Conservation (phyloP, 1,140 invertebrate genomes). For the Eufriesea mexicana region DNA sequence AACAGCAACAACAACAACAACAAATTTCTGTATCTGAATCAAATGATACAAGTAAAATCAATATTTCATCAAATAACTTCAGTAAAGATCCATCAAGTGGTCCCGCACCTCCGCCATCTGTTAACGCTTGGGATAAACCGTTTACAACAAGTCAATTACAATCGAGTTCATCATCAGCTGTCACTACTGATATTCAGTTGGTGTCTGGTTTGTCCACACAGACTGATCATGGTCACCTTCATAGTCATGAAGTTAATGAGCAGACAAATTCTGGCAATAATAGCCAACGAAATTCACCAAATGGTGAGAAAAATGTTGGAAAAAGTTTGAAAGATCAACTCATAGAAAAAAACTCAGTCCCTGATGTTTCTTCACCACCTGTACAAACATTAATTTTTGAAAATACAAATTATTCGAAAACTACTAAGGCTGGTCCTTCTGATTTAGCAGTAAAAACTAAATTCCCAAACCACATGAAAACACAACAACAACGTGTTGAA, state of each 20-base stretch:
- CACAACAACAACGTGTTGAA: slow-evolving; percentile 75
- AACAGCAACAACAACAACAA: slow-evolving; percentile 77
- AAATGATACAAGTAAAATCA: slow-evolving; percentile 76
- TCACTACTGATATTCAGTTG: slow-evolving; percentile 75
- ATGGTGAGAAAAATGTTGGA: slow-evolving; percentile 78
- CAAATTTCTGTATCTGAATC: slow-evolving; percentile 75
- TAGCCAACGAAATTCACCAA: slow-evolving; percentile 84
- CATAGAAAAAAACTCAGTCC: slow-evolving; percentile 82
- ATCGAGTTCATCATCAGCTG: slow-evolving; percentile 79
- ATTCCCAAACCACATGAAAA: slow-evolving; percentile 81
- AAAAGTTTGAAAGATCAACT: slow-evolving; percentile 73
- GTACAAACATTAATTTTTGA: slow-evolving; percentile 96
- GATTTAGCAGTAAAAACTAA: slow-evolving; percentile 81
- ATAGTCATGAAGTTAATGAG: slow-evolving; percentile 71
- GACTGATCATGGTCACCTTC: slow-evolving; percentile 67
- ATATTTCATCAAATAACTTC: slow-evolving; percentile 69
- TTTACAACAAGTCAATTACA: slow-evolving; percentile 86
- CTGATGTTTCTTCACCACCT: slow-evolving; percentile 89
- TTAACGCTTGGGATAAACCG: slow-evolving; percentile 94
- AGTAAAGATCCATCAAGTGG: slow-evolving; percentile 81
- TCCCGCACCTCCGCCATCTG: slow-evolving; percentile 85
- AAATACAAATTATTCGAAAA: slow-evolving; percentile 91
- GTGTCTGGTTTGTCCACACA: slow-evolving; percentile 71
- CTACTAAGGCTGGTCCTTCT: slow-evolving; percentile 75
- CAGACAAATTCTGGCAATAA: slow-evolving; percentile 76